Conservation (phyloP, 2,113 vertebrate genomes). For the Phalacrocorax aristotelis region DNA sequence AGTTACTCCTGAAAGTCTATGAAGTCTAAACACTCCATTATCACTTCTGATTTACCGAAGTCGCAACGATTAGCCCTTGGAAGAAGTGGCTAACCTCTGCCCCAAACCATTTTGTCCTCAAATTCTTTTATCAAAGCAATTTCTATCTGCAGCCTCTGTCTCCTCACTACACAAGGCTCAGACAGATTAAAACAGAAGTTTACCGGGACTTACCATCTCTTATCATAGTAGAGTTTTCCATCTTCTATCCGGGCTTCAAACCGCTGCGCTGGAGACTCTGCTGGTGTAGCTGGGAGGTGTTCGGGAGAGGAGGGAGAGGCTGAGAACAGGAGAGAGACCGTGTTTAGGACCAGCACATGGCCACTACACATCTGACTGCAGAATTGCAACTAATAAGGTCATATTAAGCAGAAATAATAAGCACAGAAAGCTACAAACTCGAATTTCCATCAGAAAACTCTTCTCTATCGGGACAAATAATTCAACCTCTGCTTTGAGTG, state of each 20-base stretch:
- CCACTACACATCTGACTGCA: background rate
- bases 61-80: accelerated
- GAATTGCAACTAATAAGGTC: background rate
- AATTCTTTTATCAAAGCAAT: background rate
- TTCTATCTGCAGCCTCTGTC: background rate
- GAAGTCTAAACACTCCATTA: background rate
- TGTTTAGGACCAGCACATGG: background rate
- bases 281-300: slow-evolving; percentile 86
- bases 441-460: background rate
- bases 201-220: slow-evolving; percentile 86
- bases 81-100: background rate
- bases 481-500: background rate
- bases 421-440: background rate
- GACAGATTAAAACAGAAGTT: background rate
- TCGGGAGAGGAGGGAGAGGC: slow-evolving; percentile 94
- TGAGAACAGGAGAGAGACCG: slow-evolving; percentile 48
- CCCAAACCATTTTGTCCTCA: background rate
- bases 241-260: slow-evolving; percentile 98
- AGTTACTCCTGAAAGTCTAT: background rate
- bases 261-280: slow-evolving; percentile 88
- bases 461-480: background rate
- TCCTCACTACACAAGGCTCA: background rate
- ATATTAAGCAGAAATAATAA: background rate
- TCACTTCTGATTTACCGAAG: background rate
- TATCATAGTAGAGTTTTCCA: slow-evolving; percentile 97